Base-by-base conservation (phyloP, 1,140 invertebrate species). In the Magallana ariakensis region DNA sequence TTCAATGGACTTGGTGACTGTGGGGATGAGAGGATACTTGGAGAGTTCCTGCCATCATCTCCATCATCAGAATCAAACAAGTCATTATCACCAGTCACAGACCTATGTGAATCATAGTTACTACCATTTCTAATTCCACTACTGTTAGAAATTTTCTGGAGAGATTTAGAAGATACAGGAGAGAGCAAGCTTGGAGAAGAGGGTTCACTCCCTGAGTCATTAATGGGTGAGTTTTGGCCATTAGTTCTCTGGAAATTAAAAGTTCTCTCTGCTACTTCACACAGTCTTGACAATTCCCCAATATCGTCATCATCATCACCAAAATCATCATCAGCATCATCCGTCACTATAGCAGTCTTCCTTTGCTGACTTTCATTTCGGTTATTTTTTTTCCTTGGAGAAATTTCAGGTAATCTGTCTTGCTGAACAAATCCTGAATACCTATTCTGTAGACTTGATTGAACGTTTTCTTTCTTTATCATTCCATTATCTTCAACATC, bases 221-320 rank as follows among this genome's bases (percentile, higher is more conserved):
- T 53, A 75, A 26, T 26, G 13, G 66, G 33, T 7, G 10, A 5
- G 33, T 33, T 75, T 46, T 46, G 33, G 33, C 66, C 66, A 33
- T 33, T 75, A 19, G 15, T 26, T 9, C 66, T 26, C 15, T 26
- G 66, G 22, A 60, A n/a, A 60, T 75, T 26, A 75, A 75, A 46
- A 33, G 22, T 75, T 26, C 66, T 75, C 22, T 75, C 66, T 75
- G 66, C 66, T 26, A 75, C 66, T 9, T 75, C 22, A 26, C 66
- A 75, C 26, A 75, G 22, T 75, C 66, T 26, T 22, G 66, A 26
- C 66, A 75, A 26, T 33, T 15, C 58, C 58, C 33, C 66, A 26
- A 46, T 46, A 46, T 46, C 33, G 33, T 26, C 66, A 1, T 75
- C 66, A 26, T 11, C 66, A 10, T 75, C 66, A 75, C 26, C 19